Evolutionary conservation across 1,140 invertebrate genomes (phyloP), one percentile per base, ranked within the genome.

Genomic region (Cephus cinctus): DNA sequence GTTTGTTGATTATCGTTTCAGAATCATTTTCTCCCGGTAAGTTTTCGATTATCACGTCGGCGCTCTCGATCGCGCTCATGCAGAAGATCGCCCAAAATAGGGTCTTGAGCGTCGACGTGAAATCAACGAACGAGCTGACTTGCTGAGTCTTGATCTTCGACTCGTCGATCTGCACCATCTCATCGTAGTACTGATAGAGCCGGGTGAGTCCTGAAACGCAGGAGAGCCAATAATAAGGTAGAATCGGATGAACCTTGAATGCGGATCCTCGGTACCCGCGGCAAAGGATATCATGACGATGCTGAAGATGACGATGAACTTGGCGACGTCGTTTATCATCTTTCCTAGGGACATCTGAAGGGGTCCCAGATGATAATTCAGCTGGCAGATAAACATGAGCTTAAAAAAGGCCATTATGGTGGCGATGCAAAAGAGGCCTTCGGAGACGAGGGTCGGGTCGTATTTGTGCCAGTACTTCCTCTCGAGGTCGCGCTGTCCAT

Each of bases 31-130:
- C 70, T 5, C 75, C 73, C 1, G 77, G 75, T n/a, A 81, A 56
- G 54, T 83, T 83, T 56, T 79, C 80, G 4, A 83, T 78, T 11
- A 84, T 68, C 5, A 87, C 82, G 36, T 82, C 81, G 9, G 84
- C 84, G 19, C 82, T 81, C 59, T 84, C 81, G 36, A 85, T 67
- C 2, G 85, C 81, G 0, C 81, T 78, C 77, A 88, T 83, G 40
- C 86, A 86, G 60, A 89, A 88, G 51, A 89, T 77, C 0, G 85
- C 85, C 87, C 87, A 89, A 65, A 89, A 89, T 20, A 88, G 75
- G 4, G 85, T 88, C 59, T 83, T 86, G 27, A 88, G 69, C 4
- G 86, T 87, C 27, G 77, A 80, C 3, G 49, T 18, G 34, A 83
- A 75, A 42, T 75, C 73, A 2, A 82, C 74, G 54, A 84, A 84